Evolutionary conservation across 2,113 vertebrate species (phyloP), one percentile per base, ranked within the genome.

Genomic region (Phylloscopus whistleri): DNA sequence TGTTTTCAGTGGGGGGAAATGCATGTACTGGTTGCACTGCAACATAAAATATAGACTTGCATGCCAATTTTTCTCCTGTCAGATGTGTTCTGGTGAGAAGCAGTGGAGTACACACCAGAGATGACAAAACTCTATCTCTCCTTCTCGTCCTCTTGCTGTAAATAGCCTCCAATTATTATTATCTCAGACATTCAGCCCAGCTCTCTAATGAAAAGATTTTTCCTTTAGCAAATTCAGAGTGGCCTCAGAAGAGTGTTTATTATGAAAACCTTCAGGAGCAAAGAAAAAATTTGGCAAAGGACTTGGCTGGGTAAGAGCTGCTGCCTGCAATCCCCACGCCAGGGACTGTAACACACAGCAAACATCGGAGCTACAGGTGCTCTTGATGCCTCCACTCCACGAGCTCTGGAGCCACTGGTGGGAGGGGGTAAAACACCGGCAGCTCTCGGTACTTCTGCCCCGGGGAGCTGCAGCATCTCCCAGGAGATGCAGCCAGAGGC

Each of bases 141-240:
- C 66, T 69, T 95, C 78, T 84, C 13, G n/a, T 84, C 80, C 85
- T 84, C 41, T 83, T 44, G 83, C 78, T 89, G 80, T 80, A 92
- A 95, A 95, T 73, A 68, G 7, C 35, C 24, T 76, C 69, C 67
- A 93, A 52, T 92, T 80, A 78, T 90, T 83, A 76, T 95, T 86
- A 92, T 92, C 76, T 89, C 70, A 82, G 89, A 77, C 59, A 37
- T 84, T 84, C 82, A 69, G 59, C 31, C 44, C 72, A 43, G 67
- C 60, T 91, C 60, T 72, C 89, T 77, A 84, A 90, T 76, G 79
- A 94, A 96, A 95, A 85, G 19, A 27, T 46, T 94, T 96, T 96
- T 78, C 28, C 53, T 63, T 94, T 44, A 82, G 51, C 70, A 60
- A 95, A 88, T 67, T 84, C 51, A 33, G 46, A 80, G 31, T 43